Evolutionary conservation across 2,797 vertebrate species (phyloP).

Genomic region (Spondyliosoma cantharus): DNA sequence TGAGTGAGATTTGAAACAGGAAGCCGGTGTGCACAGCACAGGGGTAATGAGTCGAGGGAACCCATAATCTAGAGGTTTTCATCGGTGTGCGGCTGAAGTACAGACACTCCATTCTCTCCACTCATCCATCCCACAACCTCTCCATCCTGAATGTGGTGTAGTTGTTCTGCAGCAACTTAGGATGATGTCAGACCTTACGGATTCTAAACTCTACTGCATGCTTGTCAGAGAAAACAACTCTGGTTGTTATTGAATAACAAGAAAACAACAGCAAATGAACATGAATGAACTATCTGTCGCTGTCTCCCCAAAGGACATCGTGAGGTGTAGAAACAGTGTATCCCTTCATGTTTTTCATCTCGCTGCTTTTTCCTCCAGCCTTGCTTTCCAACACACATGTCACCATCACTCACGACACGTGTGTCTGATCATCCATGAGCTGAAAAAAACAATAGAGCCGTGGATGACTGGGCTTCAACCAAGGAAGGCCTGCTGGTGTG

Average conservation of each 20-base stretch:
- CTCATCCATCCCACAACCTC: constrained; percentile 9
- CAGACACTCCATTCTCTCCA: constrained; percentile 29
- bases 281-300: constrained; percentile 38
- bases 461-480: constrained; percentile 63
- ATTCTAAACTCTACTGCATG: constrained; percentile 19
- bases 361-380: constrained; percentile 46
- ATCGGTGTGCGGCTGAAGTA: constrained; percentile 25
- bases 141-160: constrained; percentile 28
- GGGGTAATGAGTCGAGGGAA: constrained; percentile 53
- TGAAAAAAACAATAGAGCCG: constrained; percentile 60
- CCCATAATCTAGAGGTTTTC: constrained; percentile 68
- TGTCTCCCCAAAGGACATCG: constrained; percentile 19
- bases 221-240: constrained; percentile 57
- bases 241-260: constrained; percentile 42
- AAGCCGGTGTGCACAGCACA: constrained; percentile 30
- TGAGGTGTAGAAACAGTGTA: constrained; percentile 52
- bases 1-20: constrained; percentile 42
- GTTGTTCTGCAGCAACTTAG: constrained; percentile 25
- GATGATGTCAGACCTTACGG: constrained; percentile 63
- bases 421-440: constrained; percentile 75
- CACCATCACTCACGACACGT: constrained; percentile 59
- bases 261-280: constrained; percentile 49
- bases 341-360: constrained; percentile 60
- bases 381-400: constrained; percentile 76
- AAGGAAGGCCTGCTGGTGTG: constrained; percentile 55